Conservation (phyloP, 2,113 vertebrate genomes). For the Chroicocephalus ridibundus region DNA sequence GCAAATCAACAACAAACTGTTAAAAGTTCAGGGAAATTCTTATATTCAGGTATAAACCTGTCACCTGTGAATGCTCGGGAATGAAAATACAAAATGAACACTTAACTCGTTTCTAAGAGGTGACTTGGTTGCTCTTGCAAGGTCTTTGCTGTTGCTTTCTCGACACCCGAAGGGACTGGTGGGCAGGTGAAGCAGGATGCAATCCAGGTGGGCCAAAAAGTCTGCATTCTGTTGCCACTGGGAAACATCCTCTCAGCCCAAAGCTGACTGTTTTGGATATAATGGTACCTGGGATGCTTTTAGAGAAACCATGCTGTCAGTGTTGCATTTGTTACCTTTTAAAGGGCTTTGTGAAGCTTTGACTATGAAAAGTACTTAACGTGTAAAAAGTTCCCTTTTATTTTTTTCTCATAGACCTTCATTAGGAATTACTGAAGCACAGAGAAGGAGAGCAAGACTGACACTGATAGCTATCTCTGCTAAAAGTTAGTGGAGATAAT, state of each 20-base stretch:
- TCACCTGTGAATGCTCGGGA: not conserved
- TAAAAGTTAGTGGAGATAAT: conserved; percentile 50
- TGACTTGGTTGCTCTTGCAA: not conserved
- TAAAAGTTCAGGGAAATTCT: not conserved
- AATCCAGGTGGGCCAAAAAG: not conserved
- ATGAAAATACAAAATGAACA: not conserved
- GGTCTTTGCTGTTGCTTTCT: not conserved
- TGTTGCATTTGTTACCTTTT: not conserved
- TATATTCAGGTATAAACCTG: not conserved
- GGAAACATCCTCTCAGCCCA: not conserved
- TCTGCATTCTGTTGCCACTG: not conserved
- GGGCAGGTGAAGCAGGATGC: not conserved
- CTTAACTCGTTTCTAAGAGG: not conserved
- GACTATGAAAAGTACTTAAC: not conserved
- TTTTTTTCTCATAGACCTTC: not conserved
- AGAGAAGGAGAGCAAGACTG: not conserved
- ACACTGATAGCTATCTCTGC: not conserved
- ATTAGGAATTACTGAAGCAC: conserved; percentile 34
- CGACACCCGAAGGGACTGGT: not conserved
- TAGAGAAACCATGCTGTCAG: not conserved
- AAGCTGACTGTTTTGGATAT: not conserved
- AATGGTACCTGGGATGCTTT: accelerated
- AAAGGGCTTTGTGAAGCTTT: not conserved
- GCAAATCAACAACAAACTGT: not conserved
- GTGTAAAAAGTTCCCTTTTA: not conserved